phyloP scores from a whole-genome alignment of 2,888 invertebrate genomes.

The Pogonocherus hispidulus region DNA sequence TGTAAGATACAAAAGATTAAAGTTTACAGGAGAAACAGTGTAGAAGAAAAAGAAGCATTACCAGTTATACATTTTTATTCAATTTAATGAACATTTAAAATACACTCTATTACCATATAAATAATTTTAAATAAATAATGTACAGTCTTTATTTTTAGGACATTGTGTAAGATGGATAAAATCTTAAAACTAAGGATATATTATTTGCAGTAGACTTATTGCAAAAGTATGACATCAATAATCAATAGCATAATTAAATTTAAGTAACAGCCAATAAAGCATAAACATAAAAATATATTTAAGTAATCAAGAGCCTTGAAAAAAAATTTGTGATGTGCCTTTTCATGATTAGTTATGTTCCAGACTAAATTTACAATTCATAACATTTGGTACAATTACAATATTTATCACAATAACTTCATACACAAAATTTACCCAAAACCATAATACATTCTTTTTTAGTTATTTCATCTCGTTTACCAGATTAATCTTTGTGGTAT shows the following conservation, averaged over 20 bases:
- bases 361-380: background rate
- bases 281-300: background rate
- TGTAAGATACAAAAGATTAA: too few relatives aligned
- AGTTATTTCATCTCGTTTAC: slow-evolving; percentile 68
- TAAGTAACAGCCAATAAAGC: slow-evolving; percentile 30
- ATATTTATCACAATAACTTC: slow-evolving; percentile 14
- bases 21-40: too few relatives aligned
- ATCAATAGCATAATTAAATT: slow-evolving; percentile 7
- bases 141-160: slow-evolving; percentile 23
- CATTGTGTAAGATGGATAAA: background rate
- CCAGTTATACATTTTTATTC: background rate
- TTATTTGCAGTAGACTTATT: slow-evolving; percentile 12
- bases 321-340: background rate
- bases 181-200: slow-evolving; percentile 4
- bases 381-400: slow-evolving; percentile 18
- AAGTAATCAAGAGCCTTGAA: background rate
- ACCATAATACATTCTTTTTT: slow-evolving; percentile 1
- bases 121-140: slow-evolving; percentile 26
- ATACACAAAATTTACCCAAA: slow-evolving; percentile 13
- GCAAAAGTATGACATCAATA: slow-evolving; percentile 12
- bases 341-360: background rate
- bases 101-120: slow-evolving; percentile 16
- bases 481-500: slow-evolving; percentile 89
- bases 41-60: too few relatives aligned
- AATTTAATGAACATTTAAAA: slow-evolving; percentile 14